Conservation (phyloP, 2,888 invertebrate genomes). For the Leptinotarsa juncta region DNA sequence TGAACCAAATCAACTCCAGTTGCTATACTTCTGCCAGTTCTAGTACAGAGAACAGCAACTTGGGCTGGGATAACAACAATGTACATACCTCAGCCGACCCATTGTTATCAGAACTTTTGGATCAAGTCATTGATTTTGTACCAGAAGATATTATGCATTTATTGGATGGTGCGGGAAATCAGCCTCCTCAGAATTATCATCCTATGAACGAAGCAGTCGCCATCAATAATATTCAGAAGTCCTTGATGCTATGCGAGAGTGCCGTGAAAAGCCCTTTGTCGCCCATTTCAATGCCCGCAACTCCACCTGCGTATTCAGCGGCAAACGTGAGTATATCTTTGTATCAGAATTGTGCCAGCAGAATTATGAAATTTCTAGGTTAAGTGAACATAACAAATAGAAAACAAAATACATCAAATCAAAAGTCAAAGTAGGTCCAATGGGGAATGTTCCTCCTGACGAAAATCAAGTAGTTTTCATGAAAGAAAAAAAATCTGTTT, state of each 20-base stretch:
- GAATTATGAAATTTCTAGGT: no score
- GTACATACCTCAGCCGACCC: constrained; percentile 69
- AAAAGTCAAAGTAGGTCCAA: no score
- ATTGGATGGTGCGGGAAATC: constrained; percentile 58
- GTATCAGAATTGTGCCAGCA: background rate
- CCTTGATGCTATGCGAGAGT: constrained; percentile 88
- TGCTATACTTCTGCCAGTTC: constrained; percentile 57
- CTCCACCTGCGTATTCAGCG: constrained; percentile 72
- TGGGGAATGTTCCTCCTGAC: no score
- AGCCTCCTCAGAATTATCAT: constrained; percentile 46
- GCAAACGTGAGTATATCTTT: constrained; percentile 56
- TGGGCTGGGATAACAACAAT: constrained; percentile 62
- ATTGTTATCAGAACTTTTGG: constrained; percentile 84
- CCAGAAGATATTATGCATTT: constrained; percentile 63
- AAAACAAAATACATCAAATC: no score
- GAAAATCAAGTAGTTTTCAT: no score
- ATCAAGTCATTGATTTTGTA: constrained; percentile 65
- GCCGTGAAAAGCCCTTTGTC: constrained; percentile 67
- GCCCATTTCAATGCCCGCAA: constrained; percentile 68
- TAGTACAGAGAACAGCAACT: constrained; percentile 56
- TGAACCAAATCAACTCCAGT: constrained; percentile 52
- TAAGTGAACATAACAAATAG: no score
- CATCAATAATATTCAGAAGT: constrained; percentile 90
- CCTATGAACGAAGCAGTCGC: constrained; percentile 79
- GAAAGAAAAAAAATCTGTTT: no score